Evolutionary conservation across 2,797 vertebrate genomes (phyloP).

Genomic region (Eremophila alpestris): DNA sequence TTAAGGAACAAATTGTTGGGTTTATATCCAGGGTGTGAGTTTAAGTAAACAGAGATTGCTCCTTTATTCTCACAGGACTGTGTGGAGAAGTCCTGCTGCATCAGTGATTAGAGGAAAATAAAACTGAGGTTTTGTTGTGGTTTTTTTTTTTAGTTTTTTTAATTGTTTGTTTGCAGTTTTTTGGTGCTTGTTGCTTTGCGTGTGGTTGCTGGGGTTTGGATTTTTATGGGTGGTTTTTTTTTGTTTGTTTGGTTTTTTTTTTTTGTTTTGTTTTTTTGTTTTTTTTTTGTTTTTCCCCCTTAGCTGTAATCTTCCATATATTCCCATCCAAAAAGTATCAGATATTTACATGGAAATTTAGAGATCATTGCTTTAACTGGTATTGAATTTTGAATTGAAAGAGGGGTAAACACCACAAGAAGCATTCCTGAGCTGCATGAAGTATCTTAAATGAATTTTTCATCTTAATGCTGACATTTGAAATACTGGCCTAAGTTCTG

Average conservation of each 20-base stretch:
- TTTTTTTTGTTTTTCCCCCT: too few relatives aligned
- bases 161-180: too few relatives aligned
- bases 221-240: accelerated
- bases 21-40: neutral
- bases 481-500: neutral
- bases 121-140: neutral
- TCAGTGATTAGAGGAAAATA: neutral
- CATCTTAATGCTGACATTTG: neutral
- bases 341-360: neutral
- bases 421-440: neutral
- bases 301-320: neutral
- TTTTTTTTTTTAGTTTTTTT: too few relatives aligned
- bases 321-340: neutral
- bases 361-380: neutral
- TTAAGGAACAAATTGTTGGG: neutral
- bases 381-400: neutral
- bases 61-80: neutral
- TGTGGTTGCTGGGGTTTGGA: too few relatives aligned
- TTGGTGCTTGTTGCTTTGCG: too few relatives aligned
- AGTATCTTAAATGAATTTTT: neutral
- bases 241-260: neutral
- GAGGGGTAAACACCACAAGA: neutral
- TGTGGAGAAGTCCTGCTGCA: neutral
- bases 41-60: neutral
- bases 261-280: neutral